A percentile compares a stretch with the other conserved stretches of the same genome.
Conservation (phyloP, 2,797 vertebrate genomes). For the Falco peregrinus region DNA sequence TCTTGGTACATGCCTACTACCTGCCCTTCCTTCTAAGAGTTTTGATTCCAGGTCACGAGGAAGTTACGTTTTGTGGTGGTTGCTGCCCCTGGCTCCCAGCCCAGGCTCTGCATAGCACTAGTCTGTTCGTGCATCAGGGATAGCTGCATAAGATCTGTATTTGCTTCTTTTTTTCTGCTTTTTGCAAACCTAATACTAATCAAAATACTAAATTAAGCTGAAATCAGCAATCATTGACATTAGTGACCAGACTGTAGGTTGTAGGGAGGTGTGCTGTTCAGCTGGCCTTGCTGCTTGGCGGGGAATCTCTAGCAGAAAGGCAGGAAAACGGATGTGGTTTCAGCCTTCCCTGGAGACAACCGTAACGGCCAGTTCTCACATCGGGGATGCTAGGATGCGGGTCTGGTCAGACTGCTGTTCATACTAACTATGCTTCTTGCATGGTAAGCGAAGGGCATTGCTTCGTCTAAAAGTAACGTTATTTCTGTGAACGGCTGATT, state of each 20-base stretch:
- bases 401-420: background rate
- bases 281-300: background rate
- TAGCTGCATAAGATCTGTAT: background rate
- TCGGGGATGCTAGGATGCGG: background rate
- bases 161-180: background rate
- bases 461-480: background rate
- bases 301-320: background rate
- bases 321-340: constrained; percentile 34
- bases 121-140: background rate
- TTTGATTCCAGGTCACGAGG: background rate
- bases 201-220: background rate
- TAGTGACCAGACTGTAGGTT: background rate
- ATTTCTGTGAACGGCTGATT: background rate
- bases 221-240: background rate
- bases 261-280: background rate
- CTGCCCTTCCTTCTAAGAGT: background rate
- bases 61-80: background rate
- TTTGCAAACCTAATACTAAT: background rate
- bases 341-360: background rate
- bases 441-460: background rate
- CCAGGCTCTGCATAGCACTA: background rate
- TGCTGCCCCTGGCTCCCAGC: background rate
- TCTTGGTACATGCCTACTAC: background rate
- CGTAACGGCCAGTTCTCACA: background rate
- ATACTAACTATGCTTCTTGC: background rate